A percentile compares a stretch with the other conserved stretches of the same genome.
phyloP scores from a whole-genome alignment of 2,113 vertebrate genomes.

The Peromyscus maniculatus region DNA sequence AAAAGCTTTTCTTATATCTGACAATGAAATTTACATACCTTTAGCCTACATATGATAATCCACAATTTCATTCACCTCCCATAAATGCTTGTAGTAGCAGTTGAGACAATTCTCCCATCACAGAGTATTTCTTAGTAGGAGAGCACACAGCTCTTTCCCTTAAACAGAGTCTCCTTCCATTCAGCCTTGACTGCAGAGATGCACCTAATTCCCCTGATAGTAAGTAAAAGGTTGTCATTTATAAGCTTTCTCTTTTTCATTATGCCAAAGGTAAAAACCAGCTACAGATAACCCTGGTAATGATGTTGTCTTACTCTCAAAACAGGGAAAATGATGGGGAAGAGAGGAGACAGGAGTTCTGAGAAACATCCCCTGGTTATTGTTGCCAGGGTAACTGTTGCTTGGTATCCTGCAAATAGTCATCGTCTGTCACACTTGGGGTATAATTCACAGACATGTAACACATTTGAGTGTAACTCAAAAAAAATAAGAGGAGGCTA shows the following conservation, averaged over 20 bases:
- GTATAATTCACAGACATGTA: slow-evolving; percentile 52
- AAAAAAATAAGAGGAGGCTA: neutral
- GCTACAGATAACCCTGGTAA: slow-evolving; percentile 58
- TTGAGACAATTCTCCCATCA: slow-evolving; percentile 29
- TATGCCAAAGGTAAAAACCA: neutral
- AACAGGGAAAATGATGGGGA: slow-evolving; percentile 54
- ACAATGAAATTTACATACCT: slow-evolving; percentile 46
- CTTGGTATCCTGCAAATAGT: slow-evolving; percentile 75
- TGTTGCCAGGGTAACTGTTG: slow-evolving; percentile 76
- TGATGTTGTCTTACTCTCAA: neutral
- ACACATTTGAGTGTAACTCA: slow-evolving; percentile 32
- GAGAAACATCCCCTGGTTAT: slow-evolving; percentile 77
- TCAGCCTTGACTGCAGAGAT: neutral
- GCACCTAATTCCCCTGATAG: slow-evolving; percentile 9
- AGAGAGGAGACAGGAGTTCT: slow-evolving; percentile 60
- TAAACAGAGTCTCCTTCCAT: neutral
- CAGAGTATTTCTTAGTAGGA: neutral
- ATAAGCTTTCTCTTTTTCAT: slow-evolving; percentile 56
- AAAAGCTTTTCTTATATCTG: neutral
- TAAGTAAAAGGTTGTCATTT: slow-evolving; percentile 44
- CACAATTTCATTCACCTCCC: slow-evolving; percentile 51
- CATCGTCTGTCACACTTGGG: slow-evolving; percentile 77
- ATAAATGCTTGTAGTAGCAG: neutral
- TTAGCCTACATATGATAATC: slow-evolving; percentile 52
- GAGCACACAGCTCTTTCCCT: neutral